Base-by-base conservation (phyloP, 2,113 vertebrate species). In the Tetraodon nigroviridis region DNA sequence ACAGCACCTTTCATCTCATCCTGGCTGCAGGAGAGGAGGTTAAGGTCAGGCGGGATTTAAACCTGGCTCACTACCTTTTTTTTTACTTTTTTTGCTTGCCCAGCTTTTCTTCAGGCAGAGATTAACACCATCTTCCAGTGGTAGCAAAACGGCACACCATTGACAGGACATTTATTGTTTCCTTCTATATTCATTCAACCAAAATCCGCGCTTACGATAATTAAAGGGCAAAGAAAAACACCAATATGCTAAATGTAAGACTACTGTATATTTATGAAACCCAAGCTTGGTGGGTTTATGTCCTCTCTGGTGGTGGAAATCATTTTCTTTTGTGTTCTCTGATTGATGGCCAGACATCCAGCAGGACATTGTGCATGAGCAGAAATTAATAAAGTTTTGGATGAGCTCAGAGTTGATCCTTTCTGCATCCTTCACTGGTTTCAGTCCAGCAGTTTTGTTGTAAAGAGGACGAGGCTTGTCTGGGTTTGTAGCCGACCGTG, bases 1-100 rank as follows among this genome's bases (percentile, higher is more conserved):
- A 51, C 58, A 52, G 78, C 50, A 53, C 72, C 71, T 84, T 85
- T 79, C 67, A 85, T 82, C 75, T 70, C 61, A 44, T 59, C 72
- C 63, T 80, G 62, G 73, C 75, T 67, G 58, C 69, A 79, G 80
- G 74, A 69, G 61, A 71, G 70, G 55, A 69, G 57, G 77, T 71
- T 81, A 86, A 86, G 85, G 87, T 89, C 88, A 87, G 82, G 71
- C 51, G 78, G 79, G 85, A 86, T 81, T 88, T 88, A 64, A 84
- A 81, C 80, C 74, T 81, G 79, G 84, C 80, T 84, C 73, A 69
- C 84, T 60, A 78, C 74, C 85, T 71, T 82, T 84, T 77, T 48
- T 48, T 48, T 20, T 3, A 3, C 16, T 6, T n/a, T n/a, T n/a
- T n/a, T 59, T 69, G 73, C 79, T 76, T 69, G 73, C 84, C 78